Percentiles rank a stretch among this genome's conserved stretches.
These are phyloP conservation scores for Platygyra sinensis DNA, from an alignment of 64 coral and sea anemone species.

Conservation along the genomic window DNA sequence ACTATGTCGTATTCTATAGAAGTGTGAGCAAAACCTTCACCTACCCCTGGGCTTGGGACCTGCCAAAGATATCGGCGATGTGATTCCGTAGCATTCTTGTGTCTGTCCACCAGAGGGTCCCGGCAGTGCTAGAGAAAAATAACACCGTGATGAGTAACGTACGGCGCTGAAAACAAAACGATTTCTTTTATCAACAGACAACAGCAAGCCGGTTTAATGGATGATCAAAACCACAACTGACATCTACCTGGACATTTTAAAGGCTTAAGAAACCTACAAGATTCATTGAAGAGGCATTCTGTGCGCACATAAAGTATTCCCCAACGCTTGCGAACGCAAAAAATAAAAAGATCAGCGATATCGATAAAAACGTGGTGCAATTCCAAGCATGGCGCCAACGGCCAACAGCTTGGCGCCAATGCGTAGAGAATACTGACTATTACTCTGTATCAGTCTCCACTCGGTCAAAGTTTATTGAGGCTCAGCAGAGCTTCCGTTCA, in stretches of 20 bases:
- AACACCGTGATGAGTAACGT: not conserved
- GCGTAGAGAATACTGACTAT: not conserved
- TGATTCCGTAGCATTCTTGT: slow-evolving; percentile 81
- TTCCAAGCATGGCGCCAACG: slow-evolving; percentile 49
- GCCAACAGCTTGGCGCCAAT: not conserved
- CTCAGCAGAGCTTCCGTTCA: too few relatives aligned
- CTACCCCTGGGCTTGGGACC: slow-evolving; percentile 84
- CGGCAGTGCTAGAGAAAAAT: slow-evolving; percentile 34
- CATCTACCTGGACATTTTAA: slow-evolving; percentile 83
- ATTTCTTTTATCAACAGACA: not conserved
- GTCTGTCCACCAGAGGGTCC: slow-evolving; percentile 33
- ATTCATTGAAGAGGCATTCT: slow-evolving; percentile 10
- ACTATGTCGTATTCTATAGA: too few relatives aligned
- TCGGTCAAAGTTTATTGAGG: not conserved
- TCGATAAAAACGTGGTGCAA: slow-evolving; percentile 7
- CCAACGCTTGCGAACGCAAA: not conserved
- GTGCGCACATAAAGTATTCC: not conserved
- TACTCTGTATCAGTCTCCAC: not conserved
- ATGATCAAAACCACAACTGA: not conserved
- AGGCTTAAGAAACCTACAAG: slow-evolving; percentile 6
- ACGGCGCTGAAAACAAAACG: not conserved
- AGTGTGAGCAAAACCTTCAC: not conserved
- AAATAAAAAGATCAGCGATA: not conserved
- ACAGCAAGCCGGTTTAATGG: not conserved
- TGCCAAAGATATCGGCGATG: slow-evolving; percentile 86